Evolutionary conservation across 2,113 vertebrate genomes (phyloP).

Genomic region (Crotalus viridis): DNA sequence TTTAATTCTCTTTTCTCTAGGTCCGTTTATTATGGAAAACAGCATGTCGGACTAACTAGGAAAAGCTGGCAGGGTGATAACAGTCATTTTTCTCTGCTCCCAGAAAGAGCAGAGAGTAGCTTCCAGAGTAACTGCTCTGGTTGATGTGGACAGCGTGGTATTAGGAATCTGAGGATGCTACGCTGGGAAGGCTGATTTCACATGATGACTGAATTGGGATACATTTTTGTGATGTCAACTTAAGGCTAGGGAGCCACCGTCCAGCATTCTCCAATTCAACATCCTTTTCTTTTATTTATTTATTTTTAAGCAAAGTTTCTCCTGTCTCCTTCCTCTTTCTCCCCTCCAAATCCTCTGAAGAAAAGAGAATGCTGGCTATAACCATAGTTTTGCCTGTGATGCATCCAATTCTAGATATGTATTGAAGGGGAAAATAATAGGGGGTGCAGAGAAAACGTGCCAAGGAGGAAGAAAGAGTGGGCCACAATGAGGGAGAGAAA

Average conservation of each 20-base stretch:
- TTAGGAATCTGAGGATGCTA: neutral
- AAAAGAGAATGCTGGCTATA: neutral
- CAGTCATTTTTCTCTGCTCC: neutral
- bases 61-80: neutral
- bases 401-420: neutral
- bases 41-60: neutral
- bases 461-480: neutral
- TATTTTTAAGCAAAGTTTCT: too few relatives aligned
- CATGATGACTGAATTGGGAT: neutral
- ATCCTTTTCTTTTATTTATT: neutral
- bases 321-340: neutral
- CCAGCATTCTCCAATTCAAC: neutral
- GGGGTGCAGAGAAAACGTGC: neutral
- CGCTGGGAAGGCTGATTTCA: neutral
- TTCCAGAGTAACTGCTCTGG: neutral
- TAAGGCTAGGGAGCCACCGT: neutral
- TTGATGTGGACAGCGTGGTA: neutral
- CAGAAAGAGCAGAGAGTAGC: neutral
- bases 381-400: neutral
- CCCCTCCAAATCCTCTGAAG: neutral
- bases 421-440: neutral
- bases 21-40: neutral
- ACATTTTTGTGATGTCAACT: neutral
- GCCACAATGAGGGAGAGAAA: neutral
- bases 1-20: neutral